Conservation (phyloP, 2,888 invertebrate genomes). For the Polietes domitor region DNA sequence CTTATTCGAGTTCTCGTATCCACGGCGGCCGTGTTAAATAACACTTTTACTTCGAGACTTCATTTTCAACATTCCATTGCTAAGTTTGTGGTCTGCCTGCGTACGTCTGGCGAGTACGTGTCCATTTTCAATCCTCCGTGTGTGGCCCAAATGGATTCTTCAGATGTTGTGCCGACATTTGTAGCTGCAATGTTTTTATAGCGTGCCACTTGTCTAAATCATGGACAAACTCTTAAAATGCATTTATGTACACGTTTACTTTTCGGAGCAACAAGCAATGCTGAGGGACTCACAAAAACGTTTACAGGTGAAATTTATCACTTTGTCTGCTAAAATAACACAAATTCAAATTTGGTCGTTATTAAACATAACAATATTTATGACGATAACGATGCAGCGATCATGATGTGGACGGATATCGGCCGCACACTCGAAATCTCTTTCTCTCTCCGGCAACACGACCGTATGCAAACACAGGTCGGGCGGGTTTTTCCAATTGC, state of each 20-base stretch:
- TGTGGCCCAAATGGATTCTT: slow-evolving; percentile 46
- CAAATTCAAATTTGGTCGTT: slow-evolving; percentile 52
- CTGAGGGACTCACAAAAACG: slow-evolving; percentile 29
- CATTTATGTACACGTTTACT: not conserved
- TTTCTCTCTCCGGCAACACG: not conserved
- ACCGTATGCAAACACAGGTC: not conserved
- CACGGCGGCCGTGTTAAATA: no score
- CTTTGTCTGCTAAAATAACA: slow-evolving; percentile 53
- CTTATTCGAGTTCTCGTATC: no score
- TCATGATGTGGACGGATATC: slow-evolving; percentile 8
- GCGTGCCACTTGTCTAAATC: slow-evolving; percentile 44
- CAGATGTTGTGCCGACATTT: slow-evolving; percentile 43
- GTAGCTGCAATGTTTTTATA: slow-evolving; percentile 21
- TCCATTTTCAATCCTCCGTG: slow-evolving; percentile 7
- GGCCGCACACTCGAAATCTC: not conserved
- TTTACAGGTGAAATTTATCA: slow-evolving; percentile 62
- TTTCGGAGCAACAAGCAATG: not conserved
- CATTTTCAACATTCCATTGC: no score
- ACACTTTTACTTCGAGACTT: no score
- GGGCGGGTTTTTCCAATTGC: not conserved
- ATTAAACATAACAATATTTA: slow-evolving; percentile 5
- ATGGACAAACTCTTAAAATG: slow-evolving; percentile 34
- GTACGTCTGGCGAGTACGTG: not conserved
- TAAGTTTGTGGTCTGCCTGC: no score
- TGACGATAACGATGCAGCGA: not conserved